Evolutionary conservation across 2,888 invertebrate species (phyloP).

Genomic region (Heteromurus nitidus): DNA sequence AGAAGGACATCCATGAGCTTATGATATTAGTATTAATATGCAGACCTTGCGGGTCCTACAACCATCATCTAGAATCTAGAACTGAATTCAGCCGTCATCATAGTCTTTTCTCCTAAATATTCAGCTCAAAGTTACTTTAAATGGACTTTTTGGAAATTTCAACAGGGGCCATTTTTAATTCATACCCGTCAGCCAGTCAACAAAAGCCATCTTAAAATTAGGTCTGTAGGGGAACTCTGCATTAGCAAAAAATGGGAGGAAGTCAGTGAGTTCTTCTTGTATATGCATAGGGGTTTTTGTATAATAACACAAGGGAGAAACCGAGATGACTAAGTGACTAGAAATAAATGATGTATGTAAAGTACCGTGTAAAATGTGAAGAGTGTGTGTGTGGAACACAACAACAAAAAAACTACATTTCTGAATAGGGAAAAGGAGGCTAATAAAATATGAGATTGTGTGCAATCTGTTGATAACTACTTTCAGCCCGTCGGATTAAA

Average conservation of each 20-base stretch:
- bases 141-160: no score
- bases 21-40: no score
- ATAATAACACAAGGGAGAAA: no score
- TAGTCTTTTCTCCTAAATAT: no score
- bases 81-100: no score
- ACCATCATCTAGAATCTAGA: no score
- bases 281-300: not conserved
- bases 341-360: not conserved
- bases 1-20: no score
- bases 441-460: conserved; percentile 42
- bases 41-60: no score
- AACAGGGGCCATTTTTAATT: no score
- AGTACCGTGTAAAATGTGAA: conserved; percentile 25
- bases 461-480: conserved; percentile 27
- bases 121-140: no score
- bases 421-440: conserved; percentile 34
- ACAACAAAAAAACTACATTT: not conserved
- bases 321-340: conserved; percentile 22
- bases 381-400: not conserved
- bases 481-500: conserved; percentile 19
- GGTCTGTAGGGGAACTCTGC: conserved; percentile 6
- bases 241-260: conserved; percentile 10
- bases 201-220: not conserved
- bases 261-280: not conserved
- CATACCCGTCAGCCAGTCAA: not conserved